Conservation (phyloP, 1,140 invertebrate genomes). For the Chrysoperla carnea region DNA sequence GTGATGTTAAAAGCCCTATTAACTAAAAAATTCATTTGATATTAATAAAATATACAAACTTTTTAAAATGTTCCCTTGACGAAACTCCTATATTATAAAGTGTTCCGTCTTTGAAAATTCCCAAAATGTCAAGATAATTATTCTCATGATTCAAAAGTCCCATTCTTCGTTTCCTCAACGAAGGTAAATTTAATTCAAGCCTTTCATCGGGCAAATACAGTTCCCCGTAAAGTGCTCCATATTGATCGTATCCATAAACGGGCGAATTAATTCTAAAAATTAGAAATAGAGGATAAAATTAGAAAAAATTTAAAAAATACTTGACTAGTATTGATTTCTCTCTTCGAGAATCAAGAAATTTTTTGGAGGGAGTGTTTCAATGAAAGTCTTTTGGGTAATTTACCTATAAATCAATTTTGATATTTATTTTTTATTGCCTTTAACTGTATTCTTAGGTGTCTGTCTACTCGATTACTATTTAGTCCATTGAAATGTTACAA, state of each 20-base stretch:
- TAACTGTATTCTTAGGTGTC: no score
- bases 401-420: no score
- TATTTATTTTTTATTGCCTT: no score
- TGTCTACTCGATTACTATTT: no score
- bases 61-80: neutral
- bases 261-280: neutral
- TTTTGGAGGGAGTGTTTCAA: no score
- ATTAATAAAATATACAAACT: no score
- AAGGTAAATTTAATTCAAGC: neutral
- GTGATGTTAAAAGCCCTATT: no score
- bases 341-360: no score
- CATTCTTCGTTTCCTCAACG: neutral
- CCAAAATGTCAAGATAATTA: neutral
- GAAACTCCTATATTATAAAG: neutral
- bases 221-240: neutral
- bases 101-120: neutral
- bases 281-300: neutral
- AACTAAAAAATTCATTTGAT: no score
- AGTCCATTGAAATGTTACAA: no score
- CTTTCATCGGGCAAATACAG: neutral
- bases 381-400: neutral
- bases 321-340: neutral
- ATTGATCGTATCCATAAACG: neutral
- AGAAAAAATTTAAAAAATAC: neutral
- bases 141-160: neutral